Conservation (phyloP, 2,797 vertebrate genomes). For the Dallia pectoralis region DNA sequence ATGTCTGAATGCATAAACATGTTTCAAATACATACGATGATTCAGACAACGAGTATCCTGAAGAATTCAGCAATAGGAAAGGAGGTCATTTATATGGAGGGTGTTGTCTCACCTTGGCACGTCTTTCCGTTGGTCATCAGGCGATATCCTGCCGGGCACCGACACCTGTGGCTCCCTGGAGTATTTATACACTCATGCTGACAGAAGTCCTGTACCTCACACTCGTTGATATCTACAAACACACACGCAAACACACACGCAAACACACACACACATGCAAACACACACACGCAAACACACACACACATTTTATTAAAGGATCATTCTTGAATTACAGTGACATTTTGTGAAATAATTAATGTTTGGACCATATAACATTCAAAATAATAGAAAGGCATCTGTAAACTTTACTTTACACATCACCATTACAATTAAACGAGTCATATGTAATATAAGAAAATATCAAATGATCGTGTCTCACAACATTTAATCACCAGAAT, state of each 20-base stretch:
- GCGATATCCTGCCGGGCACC: conserved; percentile 88
- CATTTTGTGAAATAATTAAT: too few relatives aligned
- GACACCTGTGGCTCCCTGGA: conserved; percentile 87
- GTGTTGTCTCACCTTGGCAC: conserved; percentile 84
- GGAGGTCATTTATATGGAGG: background rate
- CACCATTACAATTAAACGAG: too few relatives aligned
- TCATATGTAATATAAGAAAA: too few relatives aligned
- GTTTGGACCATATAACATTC: background rate
- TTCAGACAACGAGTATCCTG: background rate
- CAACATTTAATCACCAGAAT: too few relatives aligned
- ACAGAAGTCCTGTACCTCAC: conserved; percentile 85
- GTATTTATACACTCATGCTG: conserved; percentile 95
- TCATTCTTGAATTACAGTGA: too few relatives aligned
- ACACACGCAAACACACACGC: background rate
- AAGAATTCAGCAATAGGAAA: too few relatives aligned
- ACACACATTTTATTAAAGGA: too few relatives aligned
- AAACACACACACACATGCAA: conserved; percentile 10
- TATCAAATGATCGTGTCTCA: too few relatives aligned
- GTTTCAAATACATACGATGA: background rate
- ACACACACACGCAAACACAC: conserved; percentile 3
- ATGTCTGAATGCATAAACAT: conserved; percentile 72
- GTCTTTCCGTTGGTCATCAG: conserved; percentile 90
- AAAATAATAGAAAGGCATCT: too few relatives aligned
- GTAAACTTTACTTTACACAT: too few relatives aligned
- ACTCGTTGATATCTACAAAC: conserved; percentile 90